Percentiles rank a stretch among this genome's conserved stretches.
Conservation (phyloP, 2,888 invertebrate species). For the Eudasyphora cyanicolor region DNA sequence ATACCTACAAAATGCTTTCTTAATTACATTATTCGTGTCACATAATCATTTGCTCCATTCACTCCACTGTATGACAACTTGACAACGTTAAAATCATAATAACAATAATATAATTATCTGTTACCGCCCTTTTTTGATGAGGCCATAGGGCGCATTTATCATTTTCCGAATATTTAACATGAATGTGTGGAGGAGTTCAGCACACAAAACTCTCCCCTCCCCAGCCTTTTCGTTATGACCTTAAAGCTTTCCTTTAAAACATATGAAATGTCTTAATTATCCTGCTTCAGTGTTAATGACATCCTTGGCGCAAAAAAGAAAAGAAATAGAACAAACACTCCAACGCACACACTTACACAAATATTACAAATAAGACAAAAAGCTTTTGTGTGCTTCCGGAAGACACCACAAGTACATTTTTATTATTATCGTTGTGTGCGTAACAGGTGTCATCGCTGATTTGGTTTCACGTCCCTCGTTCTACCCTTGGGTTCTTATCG, state of each 20-base stretch:
- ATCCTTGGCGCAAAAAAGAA: slow-evolving; percentile 15
- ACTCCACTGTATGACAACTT: not conserved
- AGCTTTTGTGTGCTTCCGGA: slow-evolving; percentile 2
- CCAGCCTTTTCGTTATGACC: not conserved
- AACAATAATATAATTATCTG: slow-evolving; percentile 42
- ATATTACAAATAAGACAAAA: not conserved
- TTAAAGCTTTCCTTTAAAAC: not conserved
- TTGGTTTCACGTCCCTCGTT: slow-evolving; percentile 15
- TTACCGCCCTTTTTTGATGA: slow-evolving; percentile 23
- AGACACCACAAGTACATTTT: not conserved
- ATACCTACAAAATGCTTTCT: no score
- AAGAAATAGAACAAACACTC: not conserved
- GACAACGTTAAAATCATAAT: not conserved
- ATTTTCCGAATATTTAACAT: not conserved
- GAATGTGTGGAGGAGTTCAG: not conserved
- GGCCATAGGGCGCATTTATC: slow-evolving; percentile 32
- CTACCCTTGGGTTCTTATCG: no score
- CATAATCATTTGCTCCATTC: not conserved
- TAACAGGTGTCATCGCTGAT: slow-evolving; percentile 51
- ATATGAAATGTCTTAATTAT: slow-evolving; percentile 49
- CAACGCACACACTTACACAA: not conserved
- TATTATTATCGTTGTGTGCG: not conserved
- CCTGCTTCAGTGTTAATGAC: slow-evolving; percentile 46
- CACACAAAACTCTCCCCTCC: no score
- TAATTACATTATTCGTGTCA: no score